Evolutionary conservation across 1,140 invertebrate genomes (phyloP).

Genomic region (Nephila pilipes): DNA sequence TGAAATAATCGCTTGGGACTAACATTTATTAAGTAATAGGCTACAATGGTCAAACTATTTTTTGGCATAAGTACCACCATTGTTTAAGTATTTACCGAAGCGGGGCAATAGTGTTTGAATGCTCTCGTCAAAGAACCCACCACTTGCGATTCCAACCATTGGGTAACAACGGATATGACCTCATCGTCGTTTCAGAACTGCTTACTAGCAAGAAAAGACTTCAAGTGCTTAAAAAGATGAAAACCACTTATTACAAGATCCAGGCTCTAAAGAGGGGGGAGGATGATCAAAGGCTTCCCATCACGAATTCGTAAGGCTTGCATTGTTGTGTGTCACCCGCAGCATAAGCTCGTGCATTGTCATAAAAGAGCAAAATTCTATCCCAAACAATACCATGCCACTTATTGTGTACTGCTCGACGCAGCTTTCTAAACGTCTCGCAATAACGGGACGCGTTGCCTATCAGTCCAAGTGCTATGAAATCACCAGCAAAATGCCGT

Average conservation of each 20-base stretch:
- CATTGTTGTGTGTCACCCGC: background rate
- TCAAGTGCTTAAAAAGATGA: background rate
- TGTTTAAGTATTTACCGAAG: background rate
- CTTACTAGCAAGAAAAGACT: background rate
- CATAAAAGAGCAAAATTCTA: background rate
- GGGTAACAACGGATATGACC: too few relatives aligned
- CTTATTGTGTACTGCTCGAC: background rate
- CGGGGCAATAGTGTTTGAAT: background rate
- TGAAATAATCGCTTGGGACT: background rate
- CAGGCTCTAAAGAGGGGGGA: background rate
- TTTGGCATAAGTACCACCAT: background rate
- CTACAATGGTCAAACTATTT: background rate
- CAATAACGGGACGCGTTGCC: background rate
- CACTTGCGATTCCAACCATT: background rate
- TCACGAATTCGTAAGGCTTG: background rate
- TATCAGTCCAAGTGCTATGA: background rate
- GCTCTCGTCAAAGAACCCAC: background rate
- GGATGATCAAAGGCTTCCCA: background rate
- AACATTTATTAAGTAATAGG: background rate
- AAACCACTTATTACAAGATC: background rate
- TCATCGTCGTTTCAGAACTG: too few relatives aligned
- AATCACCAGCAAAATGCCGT: background rate
- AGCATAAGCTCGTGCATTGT: background rate
- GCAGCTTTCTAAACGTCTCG: background rate
- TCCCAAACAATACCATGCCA: background rate